phyloP scores from a whole-genome alignment of 2,113 vertebrate genomes.

The Cyanistes caeruleus region DNA sequence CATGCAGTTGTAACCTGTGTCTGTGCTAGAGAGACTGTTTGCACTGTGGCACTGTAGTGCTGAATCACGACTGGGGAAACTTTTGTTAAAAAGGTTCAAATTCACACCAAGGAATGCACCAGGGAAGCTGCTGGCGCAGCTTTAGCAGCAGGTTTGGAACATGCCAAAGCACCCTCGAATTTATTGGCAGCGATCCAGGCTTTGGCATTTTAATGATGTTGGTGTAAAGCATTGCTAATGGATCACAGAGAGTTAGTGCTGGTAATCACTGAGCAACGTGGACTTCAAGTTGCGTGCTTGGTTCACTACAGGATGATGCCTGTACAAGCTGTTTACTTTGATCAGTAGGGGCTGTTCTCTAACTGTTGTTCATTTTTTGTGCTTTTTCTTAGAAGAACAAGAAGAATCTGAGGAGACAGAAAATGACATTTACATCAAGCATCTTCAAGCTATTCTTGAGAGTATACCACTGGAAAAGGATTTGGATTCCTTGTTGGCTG shows the following conservation, averaged over 20 bases:
- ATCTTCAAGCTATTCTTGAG: conserved; percentile 82
- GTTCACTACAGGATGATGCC: not conserved
- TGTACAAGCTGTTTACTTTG: not conserved
- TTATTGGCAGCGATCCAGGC: not conserved
- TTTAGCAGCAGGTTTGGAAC: not conserved
- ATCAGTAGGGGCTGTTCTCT: not conserved
- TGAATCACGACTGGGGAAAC: not conserved
- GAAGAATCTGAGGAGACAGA: conserved; percentile 49
- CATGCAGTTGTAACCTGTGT: not conserved
- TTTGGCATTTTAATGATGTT: not conserved
- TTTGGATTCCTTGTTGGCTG: conserved; percentile 80
- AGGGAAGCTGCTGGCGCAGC: not conserved
- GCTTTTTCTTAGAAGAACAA: conserved; percentile 59
- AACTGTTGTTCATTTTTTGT: not conserved
- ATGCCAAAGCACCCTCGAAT: not conserved
- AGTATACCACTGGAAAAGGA: conserved; percentile 78
- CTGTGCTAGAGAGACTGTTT: not conserved
- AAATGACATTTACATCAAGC: conserved; percentile 42
- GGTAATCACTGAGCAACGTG: not conserved
- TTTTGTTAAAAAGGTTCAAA: not conserved
- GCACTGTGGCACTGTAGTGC: not conserved
- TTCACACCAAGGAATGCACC: not conserved
- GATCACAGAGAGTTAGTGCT: not conserved
- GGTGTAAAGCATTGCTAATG: not conserved
- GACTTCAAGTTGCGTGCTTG: not conserved